Evolutionary conservation across 2,113 vertebrate species (phyloP).

Genomic region (Cynoglossus semilaevis): DNA sequence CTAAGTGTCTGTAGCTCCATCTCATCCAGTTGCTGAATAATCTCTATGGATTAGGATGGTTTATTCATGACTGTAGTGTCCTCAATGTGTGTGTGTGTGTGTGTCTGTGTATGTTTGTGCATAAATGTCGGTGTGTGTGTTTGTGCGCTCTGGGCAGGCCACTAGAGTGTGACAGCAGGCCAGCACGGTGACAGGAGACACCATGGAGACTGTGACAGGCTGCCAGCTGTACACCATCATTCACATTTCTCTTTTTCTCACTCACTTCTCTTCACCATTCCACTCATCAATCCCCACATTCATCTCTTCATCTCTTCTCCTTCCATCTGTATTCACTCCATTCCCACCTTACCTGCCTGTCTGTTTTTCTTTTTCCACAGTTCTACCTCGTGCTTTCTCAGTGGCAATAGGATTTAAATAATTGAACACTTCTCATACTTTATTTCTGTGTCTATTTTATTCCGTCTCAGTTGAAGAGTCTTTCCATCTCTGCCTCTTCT

Average conservation of each 20-base stretch:
- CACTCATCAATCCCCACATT: constrained; percentile 67
- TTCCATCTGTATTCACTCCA: constrained; percentile 61
- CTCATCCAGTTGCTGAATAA: constrained; percentile 63
- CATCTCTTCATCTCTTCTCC: constrained; percentile 61
- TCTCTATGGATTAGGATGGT: constrained; percentile 75
- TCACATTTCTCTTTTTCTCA: constrained; percentile 61
- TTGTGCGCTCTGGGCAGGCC: constrained; percentile 64
- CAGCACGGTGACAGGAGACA: constrained; percentile 77
- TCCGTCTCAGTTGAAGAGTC: constrained; percentile 34
- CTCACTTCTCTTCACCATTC: constrained; percentile 57
- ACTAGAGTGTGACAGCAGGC: constrained; percentile 78
- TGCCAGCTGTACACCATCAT: constrained; percentile 77
- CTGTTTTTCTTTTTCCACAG: constrained; percentile 53
- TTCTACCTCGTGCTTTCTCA: constrained; percentile 44
- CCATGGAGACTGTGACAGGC: constrained; percentile 77
- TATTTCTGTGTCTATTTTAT: constrained; percentile 39
- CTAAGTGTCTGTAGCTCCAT: constrained; percentile 42
- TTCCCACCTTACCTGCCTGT: constrained; percentile 57
- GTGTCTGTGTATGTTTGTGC: constrained; percentile 15
- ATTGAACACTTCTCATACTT: constrained; percentile 55
- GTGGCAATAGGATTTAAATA: constrained; percentile 58
- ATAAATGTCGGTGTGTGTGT: constrained; percentile 32
- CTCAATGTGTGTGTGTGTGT: constrained; percentile 32
- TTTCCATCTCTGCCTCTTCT: constrained; percentile 23
- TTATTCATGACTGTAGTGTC: constrained; percentile 74